Percentiles rank a stretch among this genome's conserved stretches.
Conservation (phyloP, 1,140 invertebrate species). For the Diprion similis region DNA sequence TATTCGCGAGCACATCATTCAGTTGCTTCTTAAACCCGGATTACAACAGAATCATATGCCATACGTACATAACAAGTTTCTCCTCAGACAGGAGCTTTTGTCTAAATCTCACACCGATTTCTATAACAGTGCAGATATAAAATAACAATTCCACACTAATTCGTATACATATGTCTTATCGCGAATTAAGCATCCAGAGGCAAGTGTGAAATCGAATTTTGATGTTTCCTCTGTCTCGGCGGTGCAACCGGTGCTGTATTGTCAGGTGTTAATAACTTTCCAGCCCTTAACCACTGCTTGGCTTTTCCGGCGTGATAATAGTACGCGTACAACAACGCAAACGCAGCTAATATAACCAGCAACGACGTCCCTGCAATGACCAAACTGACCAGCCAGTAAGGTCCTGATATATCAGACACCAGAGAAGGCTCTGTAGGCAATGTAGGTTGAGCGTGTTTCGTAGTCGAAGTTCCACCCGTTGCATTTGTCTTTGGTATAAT, state of each 20-base stretch:
- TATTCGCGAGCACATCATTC: too few species aligned
- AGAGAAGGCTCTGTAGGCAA: conserved; percentile 26
- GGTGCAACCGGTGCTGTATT: conserved; percentile 57
- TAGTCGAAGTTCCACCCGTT: conserved; percentile 30
- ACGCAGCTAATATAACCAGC: conserved; percentile 54
- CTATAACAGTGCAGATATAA: too few species aligned
- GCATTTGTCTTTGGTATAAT: conserved; percentile 31
- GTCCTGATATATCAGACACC: conserved; percentile 30
- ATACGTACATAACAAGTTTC: too few species aligned
- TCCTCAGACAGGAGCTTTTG: too few species aligned
- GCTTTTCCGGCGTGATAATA: conserved; percentile 59
- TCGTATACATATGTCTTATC: too few species aligned
- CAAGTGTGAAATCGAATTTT: conserved; percentile 5
- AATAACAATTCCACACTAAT: too few species aligned
- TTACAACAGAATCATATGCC: too few species aligned
- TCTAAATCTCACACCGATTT: too few species aligned
- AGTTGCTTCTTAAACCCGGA: too few species aligned
- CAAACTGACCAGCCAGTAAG: conserved; percentile 52
- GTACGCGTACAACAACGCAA: conserved; percentile 57
- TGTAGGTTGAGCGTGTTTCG: conserved; percentile 28
- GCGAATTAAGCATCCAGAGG: not conserved
- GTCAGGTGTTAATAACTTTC: conserved; percentile 41
- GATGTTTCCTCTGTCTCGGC: conserved; percentile 58
- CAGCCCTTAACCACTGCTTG: conserved; percentile 58
- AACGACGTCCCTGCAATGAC: conserved; percentile 57